Percentiles rank a stretch among this genome's conserved stretches.
Evolutionary conservation across 2,113 vertebrate genomes (phyloP).

Genomic region (Brienomyrus longianalis): DNA sequence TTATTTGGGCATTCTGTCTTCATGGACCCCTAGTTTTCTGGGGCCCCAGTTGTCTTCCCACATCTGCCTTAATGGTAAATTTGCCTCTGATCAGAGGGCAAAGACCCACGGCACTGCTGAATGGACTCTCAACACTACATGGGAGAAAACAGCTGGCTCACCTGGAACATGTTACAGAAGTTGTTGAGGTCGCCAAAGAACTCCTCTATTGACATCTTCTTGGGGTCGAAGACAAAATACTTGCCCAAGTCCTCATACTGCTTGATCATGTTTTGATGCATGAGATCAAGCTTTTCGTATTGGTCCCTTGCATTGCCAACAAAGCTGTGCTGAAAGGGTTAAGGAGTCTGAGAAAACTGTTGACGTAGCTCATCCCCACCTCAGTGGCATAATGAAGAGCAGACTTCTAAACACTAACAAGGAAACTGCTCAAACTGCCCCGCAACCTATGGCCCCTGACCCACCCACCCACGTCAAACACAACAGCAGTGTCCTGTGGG

Average conservation of each 20-base stretch:
- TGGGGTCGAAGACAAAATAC: conserved; percentile 71
- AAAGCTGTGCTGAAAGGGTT: conserved; percentile 62
- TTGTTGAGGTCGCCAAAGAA: conserved; percentile 74
- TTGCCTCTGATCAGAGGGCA: not conserved
- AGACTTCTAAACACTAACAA: not conserved
- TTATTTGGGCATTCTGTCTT: not conserved
- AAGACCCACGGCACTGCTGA: not conserved
- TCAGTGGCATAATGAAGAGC: not conserved
- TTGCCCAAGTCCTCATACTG: conserved; percentile 64
- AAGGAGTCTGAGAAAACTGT: conserved; percentile 47
- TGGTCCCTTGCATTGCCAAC: conserved; percentile 64
- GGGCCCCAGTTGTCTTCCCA: not conserved
- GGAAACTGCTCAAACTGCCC: not conserved
- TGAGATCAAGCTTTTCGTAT: conserved; percentile 67
- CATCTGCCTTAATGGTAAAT: not conserved
- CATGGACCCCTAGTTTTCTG: not conserved
- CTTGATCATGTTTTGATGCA: conserved; percentile 76
- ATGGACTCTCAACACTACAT: not conserved
- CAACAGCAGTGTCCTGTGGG: not conserved
- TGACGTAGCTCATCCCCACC: not conserved
- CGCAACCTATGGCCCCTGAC: not conserved
- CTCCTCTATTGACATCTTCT: conserved; percentile 67
- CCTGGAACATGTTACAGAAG: conserved; percentile 80
- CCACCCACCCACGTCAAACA: not conserved
- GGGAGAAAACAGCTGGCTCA: conserved; percentile 41